phyloP scores from a whole-genome alignment of 35 echinoderm and acorn worm genomes.

The Strongylocentrotus purpuratus region DNA sequence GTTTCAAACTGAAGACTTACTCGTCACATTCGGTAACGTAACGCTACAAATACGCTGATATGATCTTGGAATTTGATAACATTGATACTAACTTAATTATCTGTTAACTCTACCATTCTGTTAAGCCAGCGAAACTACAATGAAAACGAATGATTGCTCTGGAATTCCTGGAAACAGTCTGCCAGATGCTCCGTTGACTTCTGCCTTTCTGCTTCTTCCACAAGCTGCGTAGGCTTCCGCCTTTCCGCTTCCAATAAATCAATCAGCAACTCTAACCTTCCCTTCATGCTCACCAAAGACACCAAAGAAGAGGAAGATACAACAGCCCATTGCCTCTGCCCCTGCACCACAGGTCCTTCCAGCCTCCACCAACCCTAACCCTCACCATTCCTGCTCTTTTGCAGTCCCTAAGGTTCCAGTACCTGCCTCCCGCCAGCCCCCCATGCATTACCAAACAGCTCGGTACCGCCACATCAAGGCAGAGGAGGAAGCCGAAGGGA shows the following conservation, averaged over 20 bases:
- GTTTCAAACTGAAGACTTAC: too few relatives aligned
- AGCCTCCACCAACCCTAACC: not conserved
- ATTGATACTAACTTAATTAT: too few relatives aligned
- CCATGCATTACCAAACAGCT: conserved; percentile 44
- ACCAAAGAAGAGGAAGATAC: not conserved
- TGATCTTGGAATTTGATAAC: too few relatives aligned
- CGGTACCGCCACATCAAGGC: conserved; percentile 53
- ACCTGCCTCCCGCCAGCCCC: conserved; percentile 17
- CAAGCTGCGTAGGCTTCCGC: not conserved
- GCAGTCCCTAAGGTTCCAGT: not conserved
- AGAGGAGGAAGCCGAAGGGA: conserved; percentile 45
- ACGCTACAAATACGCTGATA: too few relatives aligned
- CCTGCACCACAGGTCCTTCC: not conserved
- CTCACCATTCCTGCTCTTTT: not conserved
- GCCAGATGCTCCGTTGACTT: too few relatives aligned
- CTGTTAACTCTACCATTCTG: too few relatives aligned
- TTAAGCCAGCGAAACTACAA: too few relatives aligned
- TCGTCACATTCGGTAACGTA: too few relatives aligned
- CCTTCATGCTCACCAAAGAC: not conserved
- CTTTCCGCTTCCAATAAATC: not conserved
- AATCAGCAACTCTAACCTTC: not conserved
- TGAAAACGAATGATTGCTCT: too few relatives aligned
- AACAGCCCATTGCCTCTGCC: not conserved
- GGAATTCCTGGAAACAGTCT: too few relatives aligned
- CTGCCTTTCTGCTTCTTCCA: too few relatives aligned